Evolutionary conservation across 2,888 invertebrate species (phyloP).

Genomic region (Sminthurinus aureus): DNA sequence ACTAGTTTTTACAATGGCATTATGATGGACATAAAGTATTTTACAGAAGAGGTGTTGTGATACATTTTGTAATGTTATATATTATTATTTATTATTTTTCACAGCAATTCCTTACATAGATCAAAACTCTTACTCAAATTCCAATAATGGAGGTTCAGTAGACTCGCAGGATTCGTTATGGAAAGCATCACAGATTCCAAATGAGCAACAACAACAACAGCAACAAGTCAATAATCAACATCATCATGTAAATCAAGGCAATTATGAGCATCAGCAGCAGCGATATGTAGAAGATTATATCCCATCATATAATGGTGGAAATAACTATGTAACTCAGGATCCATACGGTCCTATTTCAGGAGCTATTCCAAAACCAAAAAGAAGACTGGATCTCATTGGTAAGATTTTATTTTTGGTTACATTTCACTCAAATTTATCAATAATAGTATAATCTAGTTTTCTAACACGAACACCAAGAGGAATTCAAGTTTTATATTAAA

Average conservation of each 20-base stretch:
- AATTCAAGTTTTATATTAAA: not conserved
- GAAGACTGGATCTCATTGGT: constrained; percentile 88
- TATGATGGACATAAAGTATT: no score
- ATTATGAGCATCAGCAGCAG: constrained; percentile 60
- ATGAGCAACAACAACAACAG: constrained; percentile 73
- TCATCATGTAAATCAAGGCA: constrained; percentile 52
- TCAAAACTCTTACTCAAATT: constrained; percentile 86
- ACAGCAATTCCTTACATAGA: constrained; percentile 73
- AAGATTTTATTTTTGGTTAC: constrained; percentile 61
- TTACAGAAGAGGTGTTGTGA: no score
- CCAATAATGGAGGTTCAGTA: constrained; percentile 93
- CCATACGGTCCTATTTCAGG: constrained; percentile 80
- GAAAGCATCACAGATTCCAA: constrained; percentile 67
- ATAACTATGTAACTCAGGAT: constrained; percentile 70
- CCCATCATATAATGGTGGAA: constrained; percentile 59
- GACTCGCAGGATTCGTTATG: constrained; percentile 93
- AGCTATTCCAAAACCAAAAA: constrained; percentile 88
- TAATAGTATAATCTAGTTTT: not conserved
- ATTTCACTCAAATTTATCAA: not conserved
- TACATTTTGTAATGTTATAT: no score
- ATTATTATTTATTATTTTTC: constrained; percentile 12
- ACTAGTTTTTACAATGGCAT: no score
- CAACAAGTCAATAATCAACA: constrained; percentile 46
- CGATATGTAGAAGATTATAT: constrained; percentile 54
- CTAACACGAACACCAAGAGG: not conserved